A percentile compares a stretch with the other conserved stretches of the same genome.
phyloP scores from a whole-genome alignment of 1,140 invertebrate genomes.

The Tribolium castaneum region DNA sequence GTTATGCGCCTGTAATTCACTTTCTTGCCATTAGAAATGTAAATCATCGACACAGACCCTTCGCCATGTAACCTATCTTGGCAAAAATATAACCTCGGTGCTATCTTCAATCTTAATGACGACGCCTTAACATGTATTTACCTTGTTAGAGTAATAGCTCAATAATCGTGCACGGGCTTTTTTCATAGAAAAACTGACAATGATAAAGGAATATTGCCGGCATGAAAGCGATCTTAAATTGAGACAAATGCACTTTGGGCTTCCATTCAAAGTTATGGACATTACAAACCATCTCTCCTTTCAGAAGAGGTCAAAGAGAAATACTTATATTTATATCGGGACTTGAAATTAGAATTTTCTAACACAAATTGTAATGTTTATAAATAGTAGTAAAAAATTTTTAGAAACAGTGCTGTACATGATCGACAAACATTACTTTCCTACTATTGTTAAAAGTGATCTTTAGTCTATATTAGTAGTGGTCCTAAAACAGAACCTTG shows the following conservation, averaged over 20 bases:
- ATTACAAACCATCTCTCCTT: too few relatives aligned
- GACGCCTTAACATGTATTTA: background rate
- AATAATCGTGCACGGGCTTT: background rate
- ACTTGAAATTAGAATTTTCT: too few relatives aligned
- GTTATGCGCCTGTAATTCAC: constrained; percentile 50
- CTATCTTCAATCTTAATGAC: constrained; percentile 17
- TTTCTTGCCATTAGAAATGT: constrained; percentile 55
- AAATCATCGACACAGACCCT: constrained; percentile 45
- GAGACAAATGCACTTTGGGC: background rate
- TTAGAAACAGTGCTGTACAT: too few relatives aligned
- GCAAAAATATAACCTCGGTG: background rate
- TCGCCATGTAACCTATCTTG: background rate
- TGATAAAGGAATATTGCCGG: background rate
- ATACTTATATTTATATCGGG: too few relatives aligned
- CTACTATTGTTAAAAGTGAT: too few relatives aligned
- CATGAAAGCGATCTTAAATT: background rate
- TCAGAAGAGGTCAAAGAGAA: too few relatives aligned
- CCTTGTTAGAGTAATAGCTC: constrained; percentile 16
- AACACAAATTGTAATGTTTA: too few relatives aligned
- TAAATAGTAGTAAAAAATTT: too few relatives aligned
- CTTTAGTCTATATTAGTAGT: too few relatives aligned
- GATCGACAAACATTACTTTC: too few relatives aligned
- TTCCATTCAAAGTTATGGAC: too few relatives aligned
- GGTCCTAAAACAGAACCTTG: too few relatives aligned
- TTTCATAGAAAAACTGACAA: background rate